Conservation (phyloP, 2,113 vertebrate genomes). For the Chloropsis cyanopogon region DNA sequence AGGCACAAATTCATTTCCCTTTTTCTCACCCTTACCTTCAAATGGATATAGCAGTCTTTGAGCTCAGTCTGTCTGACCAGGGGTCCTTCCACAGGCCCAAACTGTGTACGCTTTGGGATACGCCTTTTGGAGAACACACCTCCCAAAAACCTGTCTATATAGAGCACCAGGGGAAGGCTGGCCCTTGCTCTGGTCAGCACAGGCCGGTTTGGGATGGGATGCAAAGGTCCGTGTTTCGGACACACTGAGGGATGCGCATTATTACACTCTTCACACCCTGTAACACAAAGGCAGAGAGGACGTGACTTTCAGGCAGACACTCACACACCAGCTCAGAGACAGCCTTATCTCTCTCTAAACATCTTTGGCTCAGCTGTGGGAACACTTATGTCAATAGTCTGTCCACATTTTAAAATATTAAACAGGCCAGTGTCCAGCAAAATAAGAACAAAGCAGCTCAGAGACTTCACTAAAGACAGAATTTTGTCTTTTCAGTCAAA, state of each 20-base stretch:
- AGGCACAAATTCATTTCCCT: not conserved
- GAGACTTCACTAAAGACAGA: not conserved
- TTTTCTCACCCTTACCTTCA: slow-evolving; percentile 77
- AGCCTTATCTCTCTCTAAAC: not conserved
- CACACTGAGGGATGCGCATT: slow-evolving; percentile 86
- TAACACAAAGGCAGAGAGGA: slow-evolving; percentile 14
- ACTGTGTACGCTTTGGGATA: slow-evolving; percentile 95
- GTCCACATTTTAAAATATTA: not conserved
- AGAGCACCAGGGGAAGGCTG: slow-evolving; percentile 91
- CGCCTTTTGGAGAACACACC: slow-evolving; percentile 94
- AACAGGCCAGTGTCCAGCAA: not conserved
- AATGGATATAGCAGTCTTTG: slow-evolving; percentile 88
- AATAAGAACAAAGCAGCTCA: not conserved
- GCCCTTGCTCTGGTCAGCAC: slow-evolving; percentile 91
- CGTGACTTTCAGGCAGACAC: not conserved
- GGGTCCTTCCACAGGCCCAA: slow-evolving; percentile 92
- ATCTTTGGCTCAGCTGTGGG: not conserved
- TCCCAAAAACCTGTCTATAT: slow-evolving; percentile 91
- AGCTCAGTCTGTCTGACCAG: slow-evolving; percentile 85
- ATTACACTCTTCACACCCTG: slow-evolving; percentile 98
- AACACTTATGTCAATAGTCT: not conserved
- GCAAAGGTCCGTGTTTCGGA: slow-evolving; percentile 87
- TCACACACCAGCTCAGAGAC: not conserved
- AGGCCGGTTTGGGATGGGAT: slow-evolving; percentile 90
- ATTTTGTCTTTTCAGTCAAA: not conserved